Evolutionary conservation across 2,888 invertebrate genomes (phyloP), one percentile per base, ranked within the genome.

Genomic region (Lordiphosa fenestrarum): DNA sequence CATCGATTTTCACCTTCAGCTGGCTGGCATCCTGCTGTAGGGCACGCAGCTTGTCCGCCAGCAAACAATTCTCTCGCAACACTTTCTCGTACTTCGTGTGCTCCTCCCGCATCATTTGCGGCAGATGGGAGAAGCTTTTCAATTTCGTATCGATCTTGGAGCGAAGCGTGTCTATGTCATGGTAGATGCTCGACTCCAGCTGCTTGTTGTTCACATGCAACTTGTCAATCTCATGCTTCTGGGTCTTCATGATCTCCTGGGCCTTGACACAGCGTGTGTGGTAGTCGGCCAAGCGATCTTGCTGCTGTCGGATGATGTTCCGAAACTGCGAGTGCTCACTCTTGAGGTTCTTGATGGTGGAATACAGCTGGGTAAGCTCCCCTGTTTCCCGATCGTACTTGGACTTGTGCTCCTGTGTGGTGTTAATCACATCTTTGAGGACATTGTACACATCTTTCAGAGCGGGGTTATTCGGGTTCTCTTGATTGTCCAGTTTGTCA

Each of bases 181-280:
- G 56, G 12, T 78, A 76, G 33, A 89, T 82, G 55, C 87, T 88
- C 5, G 83, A 65, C 61, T 89, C 89, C 46, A 89, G 67, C 23
- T 85, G 76, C 19, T 77, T 74, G 51, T 89, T 89, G 47, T 85
- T 87, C 6, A 62, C 64, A 25, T 85, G 81, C 6, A 89, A 72
- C 59, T 88, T 87, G 25, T 89, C 86, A 30, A 90, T 86, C 67
- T 88, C 86, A 9, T 68, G 65, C 57, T 87, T 88, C 33, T 89
- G 89, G n/a, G 86, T 83, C 61, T 87, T 85, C 70, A 89, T 87
- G 2, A 87, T 77, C 48, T 88, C 85, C 59, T 89, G 87, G 0
- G 89, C 87, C 48, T 86, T 82, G 19, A 88, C 54, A 39, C 88
- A 89, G 30, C 89, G 88, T 7, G 78, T 59, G 9, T 88, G 86